These are phyloP conservation scores for Entomobrya multifasciata DNA, from an alignment of 2,888 invertebrate species.

Conservation along the genomic window DNA sequence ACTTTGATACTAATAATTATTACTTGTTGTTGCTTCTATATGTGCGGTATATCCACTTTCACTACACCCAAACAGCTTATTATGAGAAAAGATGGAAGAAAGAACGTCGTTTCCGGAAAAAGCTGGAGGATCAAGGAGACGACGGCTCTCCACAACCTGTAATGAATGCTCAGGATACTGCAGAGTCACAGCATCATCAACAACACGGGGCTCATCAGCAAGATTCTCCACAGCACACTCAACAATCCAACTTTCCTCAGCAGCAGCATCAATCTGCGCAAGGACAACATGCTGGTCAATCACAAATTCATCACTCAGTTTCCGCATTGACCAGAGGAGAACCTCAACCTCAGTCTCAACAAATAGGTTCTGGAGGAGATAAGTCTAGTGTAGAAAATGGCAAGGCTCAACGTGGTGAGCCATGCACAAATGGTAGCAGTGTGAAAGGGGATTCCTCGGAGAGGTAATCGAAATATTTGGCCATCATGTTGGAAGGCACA, in stretches of 20 bases:
- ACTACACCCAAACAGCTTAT: conserved; percentile 84
- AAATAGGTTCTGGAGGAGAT: conserved; percentile 55
- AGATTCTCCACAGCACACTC: conserved; percentile 69
- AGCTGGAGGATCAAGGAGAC: conserved; percentile 84
- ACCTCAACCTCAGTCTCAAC: conserved; percentile 64
- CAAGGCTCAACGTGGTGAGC: conserved; percentile 76
- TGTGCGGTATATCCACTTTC: too few relatives aligned
- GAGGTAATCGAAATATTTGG: conserved; percentile 76
- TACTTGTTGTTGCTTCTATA: background rate
- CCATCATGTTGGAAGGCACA: conserved; percentile 18
- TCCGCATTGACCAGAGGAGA: conserved; percentile 72
- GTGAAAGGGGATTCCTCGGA: conserved; percentile 79
- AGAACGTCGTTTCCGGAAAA: conserved; percentile 92
- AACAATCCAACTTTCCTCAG: conserved; percentile 67
- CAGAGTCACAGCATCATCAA: conserved; percentile 74
- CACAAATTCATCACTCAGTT: conserved; percentile 69
- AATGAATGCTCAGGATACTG: conserved; percentile 71
- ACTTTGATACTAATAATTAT: conserved; percentile 24
- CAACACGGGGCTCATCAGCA: conserved; percentile 50
- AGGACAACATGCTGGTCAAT: conserved; percentile 64
- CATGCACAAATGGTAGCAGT: conserved; percentile 79
- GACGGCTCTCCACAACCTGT: conserved; percentile 70
- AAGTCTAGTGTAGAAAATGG: conserved; percentile 74
- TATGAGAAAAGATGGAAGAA: conserved; percentile 95
- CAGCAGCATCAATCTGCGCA: conserved; percentile 72